Evolutionary conservation across 1,140 invertebrate species (phyloP), one percentile per base, ranked within the genome.

Genomic region (Drosophila pectinifera): DNA sequence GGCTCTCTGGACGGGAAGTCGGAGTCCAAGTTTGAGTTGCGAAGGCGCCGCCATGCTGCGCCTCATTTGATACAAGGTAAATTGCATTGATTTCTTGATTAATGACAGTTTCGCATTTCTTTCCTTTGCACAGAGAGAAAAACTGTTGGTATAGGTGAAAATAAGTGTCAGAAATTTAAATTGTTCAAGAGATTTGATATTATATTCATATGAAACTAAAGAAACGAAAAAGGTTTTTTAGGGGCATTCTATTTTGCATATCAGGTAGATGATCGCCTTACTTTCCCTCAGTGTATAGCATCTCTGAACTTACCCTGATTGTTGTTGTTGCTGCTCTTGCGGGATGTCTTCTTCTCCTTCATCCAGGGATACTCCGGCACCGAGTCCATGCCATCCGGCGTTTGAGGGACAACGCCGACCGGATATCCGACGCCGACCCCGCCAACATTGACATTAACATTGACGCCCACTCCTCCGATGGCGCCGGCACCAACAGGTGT

Each of bases 281-380:
- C 4, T 68, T 64, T 24, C 3, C 11, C 20, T 31, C 16, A 64
- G 64, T 68, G 59, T 42, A 61, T 4, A 2, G 6, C 13, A n/a
- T 38, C 16, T 31, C 4, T 34, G 42, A 31, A 93, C 94, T 95
- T 93, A 98, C 97, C 97, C 96, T 98, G 97, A 92, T 97, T 97
- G 74, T 91, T 91, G 49, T 90, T 91, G 54, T 85, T 91, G 93
- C 98, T 98, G 84, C 97, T 95, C 92, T 98, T 98, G 80, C 97
- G 94, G 1, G 97, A 97, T 2, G 97, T 98, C 93, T 98, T 98
- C 94, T 98, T 98, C 93, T 98, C 98, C 92, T 98, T 98, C 97
- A 98, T 98, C 97, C 97, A 98, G 1, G 97, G 97, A 92, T 98
- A 98, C 89, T 98, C 97, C 20, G 97, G 97, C 49, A 98, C 96